Base-by-base conservation (phyloP, 2,113 vertebrate genomes). In the Xiphophorus hellerii region DNA sequence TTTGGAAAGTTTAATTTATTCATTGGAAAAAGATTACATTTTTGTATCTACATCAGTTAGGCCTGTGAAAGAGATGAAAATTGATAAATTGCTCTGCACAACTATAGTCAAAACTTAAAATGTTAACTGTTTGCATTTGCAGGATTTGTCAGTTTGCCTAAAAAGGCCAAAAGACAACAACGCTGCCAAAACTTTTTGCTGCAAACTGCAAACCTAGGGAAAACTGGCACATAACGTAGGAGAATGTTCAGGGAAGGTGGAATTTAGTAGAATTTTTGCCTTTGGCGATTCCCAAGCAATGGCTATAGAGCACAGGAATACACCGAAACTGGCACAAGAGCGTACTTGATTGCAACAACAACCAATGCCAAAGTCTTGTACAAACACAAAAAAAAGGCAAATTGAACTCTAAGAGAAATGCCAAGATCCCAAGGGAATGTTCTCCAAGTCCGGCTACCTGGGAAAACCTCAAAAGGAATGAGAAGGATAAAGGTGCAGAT, bases 381-480 rank as follows among this genome's bases (percentile, higher is more conserved):
- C 74, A 31, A 20, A 66, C 48, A 75, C 74, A 71, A 66, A 35
- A 35, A 62, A 84, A 75, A 82, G 58, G 35, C 30, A 42, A 70
- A 44, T 25, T 2, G n/a, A 81, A 66, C 61, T 1, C 39, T 60
- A 20, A 13, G 83, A 69, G 35, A 77, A 69, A 62, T 62, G 37
- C 27, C 44, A 35, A 15, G 61, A 71, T 76, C 80, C 80, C 58
- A 66, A 8, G 42, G 61, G 65, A 62, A 60, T 83, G 25, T 63
- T 70, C 48, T 81, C 3, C 54, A 33, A 69, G 74, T 68, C 82
- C 1, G 4, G 67, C 70, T 80, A 85, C 80, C 80, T 86, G 84
- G 71, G 69, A 84, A 69, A 84, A 82, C 74, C 77, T 86, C 62
- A 76, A 71, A 76, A 74, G 69, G 66, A 84, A 78, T 73, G 70